Evolutionary conservation across 2,797 vertebrate species (phyloP).

Genomic region (Antrozous pallidus): DNA sequence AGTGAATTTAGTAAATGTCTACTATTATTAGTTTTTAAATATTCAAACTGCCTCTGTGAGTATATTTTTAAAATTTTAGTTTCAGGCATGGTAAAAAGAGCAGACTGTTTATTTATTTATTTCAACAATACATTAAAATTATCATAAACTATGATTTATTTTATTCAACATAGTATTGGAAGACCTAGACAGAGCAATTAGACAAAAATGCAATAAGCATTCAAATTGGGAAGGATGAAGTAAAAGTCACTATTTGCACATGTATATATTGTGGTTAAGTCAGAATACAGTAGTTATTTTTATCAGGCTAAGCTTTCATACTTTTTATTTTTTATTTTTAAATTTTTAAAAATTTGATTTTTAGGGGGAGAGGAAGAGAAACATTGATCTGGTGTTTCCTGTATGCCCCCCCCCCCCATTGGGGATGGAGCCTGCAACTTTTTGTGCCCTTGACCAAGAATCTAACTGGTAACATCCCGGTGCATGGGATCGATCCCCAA

Average conservation of each 20-base stretch:
- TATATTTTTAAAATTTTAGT: neutral
- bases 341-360: neutral
- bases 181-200: neutral
- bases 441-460: neutral
- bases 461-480: neutral
- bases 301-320: constrained; percentile 28
- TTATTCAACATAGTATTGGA: neutral
- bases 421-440: neutral
- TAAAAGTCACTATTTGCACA: neutral
- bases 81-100: neutral
- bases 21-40: constrained; percentile 9
- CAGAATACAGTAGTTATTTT: constrained; percentile 33
- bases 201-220: neutral
- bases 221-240: neutral
- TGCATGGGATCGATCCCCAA: neutral
- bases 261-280: neutral
- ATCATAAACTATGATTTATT: neutral
- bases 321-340: neutral
- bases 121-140: neutral
- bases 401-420: neutral
- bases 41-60: neutral
- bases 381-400: neutral
- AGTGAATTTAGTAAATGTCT: neutral
- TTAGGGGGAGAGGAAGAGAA: neutral
- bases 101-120: neutral